These are phyloP conservation scores for Mythimna vitellina DNA, from an alignment of 2,888 invertebrate species.

Conservation along the genomic window DNA sequence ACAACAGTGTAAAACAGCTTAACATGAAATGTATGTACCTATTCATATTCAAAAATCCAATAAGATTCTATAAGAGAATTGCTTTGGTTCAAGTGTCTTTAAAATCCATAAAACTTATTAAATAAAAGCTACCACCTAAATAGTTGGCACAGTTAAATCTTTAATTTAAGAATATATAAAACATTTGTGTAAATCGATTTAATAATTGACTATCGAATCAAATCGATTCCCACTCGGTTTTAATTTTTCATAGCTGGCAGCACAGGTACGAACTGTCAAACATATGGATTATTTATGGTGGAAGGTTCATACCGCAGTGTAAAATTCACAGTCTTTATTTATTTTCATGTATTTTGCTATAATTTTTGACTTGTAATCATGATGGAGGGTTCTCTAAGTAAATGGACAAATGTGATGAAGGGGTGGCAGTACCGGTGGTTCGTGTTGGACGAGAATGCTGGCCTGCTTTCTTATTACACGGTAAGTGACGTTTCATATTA, in stretches of 20 bases:
- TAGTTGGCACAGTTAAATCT: neutral
- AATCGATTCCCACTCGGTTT: conserved; percentile 46
- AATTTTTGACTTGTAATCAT: conserved; percentile 83
- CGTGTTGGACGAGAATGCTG: conserved; percentile 99
- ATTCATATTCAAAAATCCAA: neutral
- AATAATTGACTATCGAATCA: neutral
- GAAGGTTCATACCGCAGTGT: conserved; percentile 78
- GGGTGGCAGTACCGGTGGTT: conserved; percentile 99
- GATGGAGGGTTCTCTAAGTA: conserved; percentile 98
- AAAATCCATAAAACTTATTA: neutral
- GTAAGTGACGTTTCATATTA: conserved; percentile 92
- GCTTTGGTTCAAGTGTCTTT: neutral
- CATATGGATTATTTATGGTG: conserved; percentile 87
- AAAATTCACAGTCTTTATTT: conserved; percentile 83
- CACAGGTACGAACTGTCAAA: conserved; percentile 76
- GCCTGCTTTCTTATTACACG: conserved; percentile 99
- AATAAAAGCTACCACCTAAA: neutral
- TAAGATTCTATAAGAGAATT: neutral
- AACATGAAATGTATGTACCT: no score
- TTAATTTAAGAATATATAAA: neutral
- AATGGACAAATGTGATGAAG: conserved; percentile 99
- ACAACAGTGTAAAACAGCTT: neutral
- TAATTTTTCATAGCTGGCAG: conserved; percentile 68
- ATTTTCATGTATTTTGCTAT: conserved; percentile 81
- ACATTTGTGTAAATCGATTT: neutral